Evolutionary conservation across 2,888 invertebrate species (phyloP).

Genomic region (Leucophora obtusa): DNA sequence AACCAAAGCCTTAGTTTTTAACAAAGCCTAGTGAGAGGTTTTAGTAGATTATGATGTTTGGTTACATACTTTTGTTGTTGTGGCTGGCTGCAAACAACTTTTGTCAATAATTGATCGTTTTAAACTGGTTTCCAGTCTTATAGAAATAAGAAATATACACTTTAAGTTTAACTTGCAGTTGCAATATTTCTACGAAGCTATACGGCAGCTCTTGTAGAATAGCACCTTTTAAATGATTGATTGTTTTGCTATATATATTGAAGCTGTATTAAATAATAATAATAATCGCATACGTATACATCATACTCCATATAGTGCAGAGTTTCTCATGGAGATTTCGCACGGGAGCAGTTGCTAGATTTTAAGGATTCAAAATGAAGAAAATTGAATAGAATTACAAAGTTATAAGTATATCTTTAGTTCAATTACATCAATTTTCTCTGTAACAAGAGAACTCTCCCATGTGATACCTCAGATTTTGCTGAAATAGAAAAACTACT

Average conservation of each 20-base stretch:
- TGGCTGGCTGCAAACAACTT: constrained; percentile 5
- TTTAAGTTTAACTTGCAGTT: constrained; percentile 35
- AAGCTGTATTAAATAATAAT: constrained; percentile 45
- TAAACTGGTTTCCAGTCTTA: constrained; percentile 50
- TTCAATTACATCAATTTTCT: not conserved
- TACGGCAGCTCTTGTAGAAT: constrained; percentile 13
- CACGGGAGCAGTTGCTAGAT: too few species aligned
- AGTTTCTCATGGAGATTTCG: too few species aligned
- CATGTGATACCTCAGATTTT: too few species aligned
- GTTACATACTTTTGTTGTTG: constrained; percentile 13
- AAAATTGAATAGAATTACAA: too few species aligned
- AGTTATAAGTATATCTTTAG: too few species aligned
- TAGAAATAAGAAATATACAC: not conserved
- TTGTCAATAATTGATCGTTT: constrained; percentile 52
- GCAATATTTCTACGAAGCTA: constrained; percentile 12
- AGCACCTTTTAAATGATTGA: constrained; percentile 55
- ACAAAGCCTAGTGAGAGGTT: not conserved
- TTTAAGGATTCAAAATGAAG: too few species aligned
- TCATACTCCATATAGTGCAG: not conserved
- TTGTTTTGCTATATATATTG: constrained; percentile 42
- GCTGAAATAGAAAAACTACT: too few species aligned
- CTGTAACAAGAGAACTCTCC: too few species aligned
- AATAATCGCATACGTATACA: constrained; percentile 22
- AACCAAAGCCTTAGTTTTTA: not conserved
- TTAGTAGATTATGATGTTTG: not conserved